These are phyloP conservation scores for Candidula unifasciata DNA, from an alignment of 2,888 invertebrate species.

Conservation along the genomic window DNA sequence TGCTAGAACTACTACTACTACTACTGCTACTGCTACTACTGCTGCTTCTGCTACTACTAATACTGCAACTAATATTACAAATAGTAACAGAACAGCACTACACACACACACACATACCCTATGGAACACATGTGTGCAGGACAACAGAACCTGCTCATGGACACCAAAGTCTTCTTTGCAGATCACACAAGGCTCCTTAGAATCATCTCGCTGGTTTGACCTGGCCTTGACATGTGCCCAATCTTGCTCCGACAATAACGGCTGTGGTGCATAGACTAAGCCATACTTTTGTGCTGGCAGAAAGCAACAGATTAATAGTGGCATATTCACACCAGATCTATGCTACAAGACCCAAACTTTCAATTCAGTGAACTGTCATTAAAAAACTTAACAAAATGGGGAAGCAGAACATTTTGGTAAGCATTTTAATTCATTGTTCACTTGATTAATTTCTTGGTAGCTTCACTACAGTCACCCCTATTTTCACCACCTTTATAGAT, in stretches of 20 bases:
- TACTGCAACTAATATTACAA: background rate
- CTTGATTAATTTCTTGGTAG: no score
- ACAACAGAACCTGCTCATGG: constrained; percentile 75
- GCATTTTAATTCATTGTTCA: no score
- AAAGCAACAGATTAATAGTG: constrained; percentile 13
- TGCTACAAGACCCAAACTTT: no score
- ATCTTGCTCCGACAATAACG: constrained; percentile 72
- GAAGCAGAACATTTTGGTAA: no score
- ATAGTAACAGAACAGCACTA: background rate
- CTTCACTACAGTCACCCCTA: no score
- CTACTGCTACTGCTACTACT: no score
- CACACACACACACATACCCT: constrained; percentile 63
- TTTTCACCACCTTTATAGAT: no score
- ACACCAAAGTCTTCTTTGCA: constrained; percentile 78
- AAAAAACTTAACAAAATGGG: no score
- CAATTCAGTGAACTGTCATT: no score
- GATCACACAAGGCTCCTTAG: constrained; percentile 77
- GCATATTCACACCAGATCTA: no score
- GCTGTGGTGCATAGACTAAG: constrained; percentile 71
- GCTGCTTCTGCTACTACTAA: constrained; percentile 43
- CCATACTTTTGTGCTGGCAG: constrained; percentile 75
- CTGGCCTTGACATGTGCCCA: constrained; percentile 74
- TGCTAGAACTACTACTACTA: no score
- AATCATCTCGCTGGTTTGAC: constrained; percentile 76
- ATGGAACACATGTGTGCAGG: constrained; percentile 78